These are phyloP conservation scores for Rhodophaea formosa DNA, from an alignment of 2,888 invertebrate genomes.

Conservation along the genomic window DNA sequence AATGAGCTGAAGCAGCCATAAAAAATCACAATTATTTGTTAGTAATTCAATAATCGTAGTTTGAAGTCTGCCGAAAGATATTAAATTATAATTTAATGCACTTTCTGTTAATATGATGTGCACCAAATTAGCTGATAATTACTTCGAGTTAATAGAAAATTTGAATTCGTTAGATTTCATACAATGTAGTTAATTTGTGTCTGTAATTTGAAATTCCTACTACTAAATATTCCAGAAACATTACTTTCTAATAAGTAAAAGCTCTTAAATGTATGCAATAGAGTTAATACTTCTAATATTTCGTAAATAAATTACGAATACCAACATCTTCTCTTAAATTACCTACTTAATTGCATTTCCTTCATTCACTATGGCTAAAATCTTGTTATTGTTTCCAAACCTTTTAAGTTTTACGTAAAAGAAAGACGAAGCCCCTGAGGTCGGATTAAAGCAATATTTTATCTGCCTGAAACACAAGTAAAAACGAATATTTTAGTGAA, in stretches of 20 bases:
- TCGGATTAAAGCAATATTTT: slow-evolving; percentile 38
- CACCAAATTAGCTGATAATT: background rate
- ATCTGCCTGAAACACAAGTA: slow-evolving; percentile 25
- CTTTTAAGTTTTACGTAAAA: background rate
- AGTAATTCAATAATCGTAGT: slow-evolving; percentile 37
- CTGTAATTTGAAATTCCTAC: background rate
- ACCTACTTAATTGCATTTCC: background rate
- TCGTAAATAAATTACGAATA: slow-evolving; percentile 1
- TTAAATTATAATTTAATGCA: slow-evolving; percentile 8
- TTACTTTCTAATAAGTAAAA: background rate
- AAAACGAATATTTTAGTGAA: slow-evolving; percentile 39
- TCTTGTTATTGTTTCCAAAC: background rate
- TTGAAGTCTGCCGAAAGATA: slow-evolving; percentile 39
- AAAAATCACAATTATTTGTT: slow-evolving; percentile 41
- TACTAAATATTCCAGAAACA: background rate
- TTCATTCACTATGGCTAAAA: slow-evolving; percentile 5
- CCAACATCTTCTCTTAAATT: background rate
- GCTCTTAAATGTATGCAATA: background rate
- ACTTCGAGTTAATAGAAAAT: background rate
- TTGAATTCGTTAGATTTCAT: background rate
- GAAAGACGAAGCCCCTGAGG: slow-evolving; percentile 3
- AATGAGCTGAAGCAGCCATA: slow-evolving; percentile 46
- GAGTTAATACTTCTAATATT: background rate
- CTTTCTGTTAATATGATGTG: background rate
- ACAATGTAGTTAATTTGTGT: background rate